Evolutionary conservation across 2,888 invertebrate genomes (phyloP).

Genomic region (Cheilosia scutellata): DNA sequence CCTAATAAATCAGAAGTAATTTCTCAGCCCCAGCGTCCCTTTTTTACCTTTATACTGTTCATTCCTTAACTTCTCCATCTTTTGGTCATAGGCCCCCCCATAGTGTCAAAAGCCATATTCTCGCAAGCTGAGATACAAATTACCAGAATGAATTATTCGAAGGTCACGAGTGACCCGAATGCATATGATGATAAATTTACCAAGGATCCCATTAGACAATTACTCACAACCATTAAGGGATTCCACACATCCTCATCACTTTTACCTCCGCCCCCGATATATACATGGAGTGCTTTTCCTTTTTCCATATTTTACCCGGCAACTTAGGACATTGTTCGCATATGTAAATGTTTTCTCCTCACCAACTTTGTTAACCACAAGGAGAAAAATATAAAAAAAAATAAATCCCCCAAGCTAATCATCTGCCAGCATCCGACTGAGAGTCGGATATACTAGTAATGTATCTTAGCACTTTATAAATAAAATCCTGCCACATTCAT

Average conservation of each 20-base stretch:
- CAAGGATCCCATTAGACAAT: conserved; percentile 75
- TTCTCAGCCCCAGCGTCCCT: conserved; percentile 40
- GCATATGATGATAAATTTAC: conserved; percentile 74
- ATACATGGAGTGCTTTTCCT: conserved; percentile 2
- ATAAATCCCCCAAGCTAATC: conserved; percentile 51
- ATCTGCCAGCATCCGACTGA: conserved; percentile 51
- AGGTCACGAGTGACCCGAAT: conserved; percentile 74
- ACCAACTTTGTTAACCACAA: no score
- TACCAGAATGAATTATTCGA: conserved; percentile 67
- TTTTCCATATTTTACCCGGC: neutral
- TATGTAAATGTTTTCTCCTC: conserved; percentile 20
- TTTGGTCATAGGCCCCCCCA: neutral
- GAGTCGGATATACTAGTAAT: conserved; percentile 46
- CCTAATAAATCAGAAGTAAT: conserved; percentile 62
- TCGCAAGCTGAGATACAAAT: conserved; percentile 59
- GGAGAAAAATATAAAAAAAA: conserved; percentile 4
- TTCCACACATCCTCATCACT: conserved; percentile 59
- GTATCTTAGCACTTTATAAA: conserved; percentile 75
- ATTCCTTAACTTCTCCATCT: neutral
- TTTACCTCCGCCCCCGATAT: neutral
- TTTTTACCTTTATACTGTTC: conserved; percentile 23
- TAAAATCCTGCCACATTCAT: conserved; percentile 31
- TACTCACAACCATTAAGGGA: conserved; percentile 75
- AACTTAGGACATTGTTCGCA: conserved; percentile 37
- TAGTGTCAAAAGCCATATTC: conserved; percentile 66